A percentile compares a stretch with the other conserved stretches of the same genome.
These are phyloP conservation scores for Rapana venosa DNA, from an alignment of 2,888 invertebrate genomes.

Conservation along the genomic window DNA sequence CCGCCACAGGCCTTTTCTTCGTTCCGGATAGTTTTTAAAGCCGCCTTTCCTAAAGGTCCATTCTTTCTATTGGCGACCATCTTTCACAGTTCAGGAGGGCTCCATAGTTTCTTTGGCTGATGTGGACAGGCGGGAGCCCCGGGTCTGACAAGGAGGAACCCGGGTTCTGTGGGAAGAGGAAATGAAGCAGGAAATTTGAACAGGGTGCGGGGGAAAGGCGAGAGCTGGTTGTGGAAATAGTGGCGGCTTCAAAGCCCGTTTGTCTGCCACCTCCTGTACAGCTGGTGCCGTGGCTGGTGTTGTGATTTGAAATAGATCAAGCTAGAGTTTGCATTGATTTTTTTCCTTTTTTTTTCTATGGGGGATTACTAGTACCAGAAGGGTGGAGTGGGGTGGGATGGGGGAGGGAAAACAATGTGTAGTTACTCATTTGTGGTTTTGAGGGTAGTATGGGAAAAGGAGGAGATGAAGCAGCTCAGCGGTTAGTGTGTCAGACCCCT, in stretches of 20 bases:
- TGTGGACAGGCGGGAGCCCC: slow-evolving; percentile 14
- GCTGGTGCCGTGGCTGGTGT: background rate
- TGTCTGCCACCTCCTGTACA: slow-evolving; percentile 4
- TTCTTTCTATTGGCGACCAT: background rate
- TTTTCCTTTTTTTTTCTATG: background rate
- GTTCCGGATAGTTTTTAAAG: background rate
- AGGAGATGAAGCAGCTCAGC: too few relatives aligned
- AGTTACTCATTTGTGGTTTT: too few relatives aligned
- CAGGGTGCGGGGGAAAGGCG: slow-evolving; percentile 25
- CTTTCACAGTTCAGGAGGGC: slow-evolving; percentile 26
- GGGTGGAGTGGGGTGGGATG: background rate
- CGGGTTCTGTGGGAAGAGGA: background rate
- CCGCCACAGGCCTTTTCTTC: background rate
- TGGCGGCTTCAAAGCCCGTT: slow-evolving; percentile 18
- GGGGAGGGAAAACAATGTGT: background rate
- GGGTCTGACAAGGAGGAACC: slow-evolving; percentile 1
- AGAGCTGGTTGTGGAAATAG: slow-evolving; percentile 24
- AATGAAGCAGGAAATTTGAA: slow-evolving; percentile 38
- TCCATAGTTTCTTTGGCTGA: background rate
- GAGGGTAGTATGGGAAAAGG: too few relatives aligned
- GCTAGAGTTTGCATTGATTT: slow-evolving; percentile 9
- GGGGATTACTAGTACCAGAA: background rate
- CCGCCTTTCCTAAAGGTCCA: slow-evolving; percentile 3
- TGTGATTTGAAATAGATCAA: slow-evolving; percentile 31
- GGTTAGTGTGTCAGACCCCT: too few relatives aligned